These are phyloP conservation scores for Drosophila teissieri DNA, from an alignment of 1,140 invertebrate species.

Conservation along the genomic window DNA sequence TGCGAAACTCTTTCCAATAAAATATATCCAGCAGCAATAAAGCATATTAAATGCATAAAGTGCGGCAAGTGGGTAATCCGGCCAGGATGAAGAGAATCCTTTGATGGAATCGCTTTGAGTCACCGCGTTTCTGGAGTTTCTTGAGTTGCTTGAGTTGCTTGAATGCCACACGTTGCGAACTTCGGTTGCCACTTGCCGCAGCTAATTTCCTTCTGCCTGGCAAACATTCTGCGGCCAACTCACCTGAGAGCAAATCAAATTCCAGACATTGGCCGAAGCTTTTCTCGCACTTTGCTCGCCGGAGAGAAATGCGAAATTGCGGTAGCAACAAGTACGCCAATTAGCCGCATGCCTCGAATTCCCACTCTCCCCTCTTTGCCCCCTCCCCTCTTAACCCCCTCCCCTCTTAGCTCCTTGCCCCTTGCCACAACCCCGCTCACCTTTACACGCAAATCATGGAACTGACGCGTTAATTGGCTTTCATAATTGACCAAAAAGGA, in stretches of 20 bases:
- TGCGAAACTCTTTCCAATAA: too few relatives aligned
- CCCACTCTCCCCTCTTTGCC: conserved; percentile 3
- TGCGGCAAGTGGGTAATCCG: too few relatives aligned
- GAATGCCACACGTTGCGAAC: not conserved
- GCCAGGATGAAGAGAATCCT: not conserved
- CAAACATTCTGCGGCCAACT: conserved; percentile 27
- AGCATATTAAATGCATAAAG: too few relatives aligned
- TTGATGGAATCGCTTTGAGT: too few relatives aligned
- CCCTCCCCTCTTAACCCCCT: not conserved
- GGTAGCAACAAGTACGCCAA: conserved; percentile 48
- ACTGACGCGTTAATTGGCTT: conserved; percentile 52
- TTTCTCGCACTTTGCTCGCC: conserved; percentile 23
- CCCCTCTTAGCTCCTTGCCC: too few relatives aligned
- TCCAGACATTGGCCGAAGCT: conserved; percentile 35
- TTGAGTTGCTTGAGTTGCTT: not conserved
- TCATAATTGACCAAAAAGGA: conserved; percentile 58
- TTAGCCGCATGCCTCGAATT: conserved; percentile 40
- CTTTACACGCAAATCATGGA: conserved; percentile 23
- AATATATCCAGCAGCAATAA: too few relatives aligned
- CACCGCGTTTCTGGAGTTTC: too few relatives aligned
- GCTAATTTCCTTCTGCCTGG: conserved; percentile 11
- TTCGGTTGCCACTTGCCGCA: not conserved
- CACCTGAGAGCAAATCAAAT: conserved; percentile 39
- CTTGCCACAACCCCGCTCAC: not conserved
- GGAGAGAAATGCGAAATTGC: conserved; percentile 31